Evolutionary conservation across 2,888 invertebrate species (phyloP).

Genomic region (Synanthedon vespiformis): DNA sequence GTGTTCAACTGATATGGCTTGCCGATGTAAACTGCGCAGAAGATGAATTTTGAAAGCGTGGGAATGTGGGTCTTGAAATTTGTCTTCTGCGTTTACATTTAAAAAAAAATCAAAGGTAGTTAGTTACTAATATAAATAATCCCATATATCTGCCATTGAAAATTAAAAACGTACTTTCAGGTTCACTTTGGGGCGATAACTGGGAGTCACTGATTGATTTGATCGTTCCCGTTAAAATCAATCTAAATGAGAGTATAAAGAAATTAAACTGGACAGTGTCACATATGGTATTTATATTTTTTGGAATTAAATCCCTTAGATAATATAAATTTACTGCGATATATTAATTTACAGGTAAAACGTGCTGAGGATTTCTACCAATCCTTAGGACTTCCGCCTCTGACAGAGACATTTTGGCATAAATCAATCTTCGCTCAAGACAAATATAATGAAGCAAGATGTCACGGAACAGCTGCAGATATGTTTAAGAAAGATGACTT

Average conservation of each 20-base stretch:
- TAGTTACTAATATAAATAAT: no score
- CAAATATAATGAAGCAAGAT: constrained; percentile 41
- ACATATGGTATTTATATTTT: constrained; percentile 61
- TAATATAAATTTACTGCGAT: no score
- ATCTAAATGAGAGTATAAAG: constrained; percentile 63
- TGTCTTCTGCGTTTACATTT: no score
- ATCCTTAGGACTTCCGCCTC: constrained; percentile 72
- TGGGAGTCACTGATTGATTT: constrained; percentile 73
- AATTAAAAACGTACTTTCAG: constrained; percentile 15
- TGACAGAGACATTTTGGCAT: constrained; percentile 74
- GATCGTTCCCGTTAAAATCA: constrained; percentile 60
- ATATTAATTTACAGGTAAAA: constrained; percentile 37
- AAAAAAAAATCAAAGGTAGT: no score
- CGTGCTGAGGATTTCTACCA: constrained; percentile 76
- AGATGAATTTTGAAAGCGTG: no score
- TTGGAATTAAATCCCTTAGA: not conserved
- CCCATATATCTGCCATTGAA: no score
- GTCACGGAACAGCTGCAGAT: constrained; percentile 81
- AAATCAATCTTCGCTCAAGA: constrained; percentile 59
- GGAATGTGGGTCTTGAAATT: no score
- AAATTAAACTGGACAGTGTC: constrained; percentile 66
- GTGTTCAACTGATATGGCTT: no score
- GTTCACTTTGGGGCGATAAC: constrained; percentile 76
- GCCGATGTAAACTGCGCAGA: no score
- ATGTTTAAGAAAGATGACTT: constrained; percentile 76